Base-by-base conservation (phyloP, 2,797 vertebrate genomes). In the Pseudotriccus pelzelni region DNA sequence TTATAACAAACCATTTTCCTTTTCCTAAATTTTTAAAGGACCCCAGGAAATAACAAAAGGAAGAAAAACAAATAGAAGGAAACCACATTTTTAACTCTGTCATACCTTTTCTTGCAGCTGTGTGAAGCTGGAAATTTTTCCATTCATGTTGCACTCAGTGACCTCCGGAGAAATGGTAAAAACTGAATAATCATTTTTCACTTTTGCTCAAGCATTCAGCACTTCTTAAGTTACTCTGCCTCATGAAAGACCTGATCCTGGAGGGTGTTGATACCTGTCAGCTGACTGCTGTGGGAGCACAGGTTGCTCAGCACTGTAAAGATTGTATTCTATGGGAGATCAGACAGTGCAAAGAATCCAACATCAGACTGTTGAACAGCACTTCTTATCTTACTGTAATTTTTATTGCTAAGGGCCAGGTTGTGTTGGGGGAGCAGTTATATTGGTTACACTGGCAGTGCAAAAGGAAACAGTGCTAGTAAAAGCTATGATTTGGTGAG, bases 41-140 rank as follows among this genome's bases (percentile, higher is more conserved):
- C 3, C 8, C 21, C 25, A 47, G 46, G n/a, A 76, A 89, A 41
- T 73, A 84, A 60, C 17, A 84, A 72, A 87, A 83, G 32, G 16
- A 89, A 78, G 73, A 92, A 34, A 43, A 82, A 10, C 25, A 85
- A 88, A 32, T 53, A 62, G 47, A 93, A 93, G 13, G 28, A 43
- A 91, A 89, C 36, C 44, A 60, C 11, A 34, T 79, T 94, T 69
- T 89, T 49, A 94, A 92, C 67, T 67, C 53, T 85, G 37, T 68
- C 47, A 46, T 94, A 27, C 47, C 68, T 96, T 90, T 96, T 96
- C 78, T 97, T 97, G 81, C 96, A 99, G 99, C 93, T 99, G n/a
- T 99, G 99, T 96, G 98, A 99, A 97, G 96, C 98, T 66, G 99
- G 99, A 37, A 99, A 99, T 95, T 99, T 99, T 97, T 99, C 98